Evolutionary conservation across 2,113 vertebrate genomes (phyloP), one percentile per base, ranked within the genome.

Genomic region (Amphilophus citrinellus): DNA sequence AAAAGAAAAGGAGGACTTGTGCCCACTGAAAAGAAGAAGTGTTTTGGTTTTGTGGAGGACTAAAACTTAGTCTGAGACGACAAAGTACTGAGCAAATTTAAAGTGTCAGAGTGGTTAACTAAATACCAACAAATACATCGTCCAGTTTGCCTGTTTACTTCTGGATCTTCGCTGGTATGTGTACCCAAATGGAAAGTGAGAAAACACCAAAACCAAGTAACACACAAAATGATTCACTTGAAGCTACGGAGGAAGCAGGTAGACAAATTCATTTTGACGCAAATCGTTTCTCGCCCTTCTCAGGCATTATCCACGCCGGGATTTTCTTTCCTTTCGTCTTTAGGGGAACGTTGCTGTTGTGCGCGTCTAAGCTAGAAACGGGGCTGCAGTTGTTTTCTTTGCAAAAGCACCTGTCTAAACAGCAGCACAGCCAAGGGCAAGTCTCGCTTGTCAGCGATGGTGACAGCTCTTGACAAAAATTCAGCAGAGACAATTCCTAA

Each of bases 361-460:
- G 89, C 83, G 71, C n/a, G 87, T 89, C 86, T 90, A 73, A 93
- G 87, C 89, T 94, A 90, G 87, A 96, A 93, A 91, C 62, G 32
- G 75, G 50, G 80, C 92, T 84, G 90, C 84, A 80, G 90, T 94
- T 95, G 94, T 95, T 96, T 95, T 95, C 94, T 92, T 96, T 96
- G 89, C 87, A 89, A 87, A 95, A 96, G 92, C 96, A 96, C 96
- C 96, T 96, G 96, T 96, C 95, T 84, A 96, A 96, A 96, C 94
- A 96, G 92, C 91, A 66, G 93, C 91, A 84, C 89, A 94, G 95
- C 94, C 95, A 95, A 94, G 89, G 93, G 91, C 91, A 84, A 94
- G 91, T 85, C 93, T 91, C 76, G 60, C 92, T 94, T 95, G 95
- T 96, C 95, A 94, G 91, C 83, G 20, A 61, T 3, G 50, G 90